Base-by-base conservation (phyloP, 92 coral and sea anemone species). In the Montipora capitata region DNA sequence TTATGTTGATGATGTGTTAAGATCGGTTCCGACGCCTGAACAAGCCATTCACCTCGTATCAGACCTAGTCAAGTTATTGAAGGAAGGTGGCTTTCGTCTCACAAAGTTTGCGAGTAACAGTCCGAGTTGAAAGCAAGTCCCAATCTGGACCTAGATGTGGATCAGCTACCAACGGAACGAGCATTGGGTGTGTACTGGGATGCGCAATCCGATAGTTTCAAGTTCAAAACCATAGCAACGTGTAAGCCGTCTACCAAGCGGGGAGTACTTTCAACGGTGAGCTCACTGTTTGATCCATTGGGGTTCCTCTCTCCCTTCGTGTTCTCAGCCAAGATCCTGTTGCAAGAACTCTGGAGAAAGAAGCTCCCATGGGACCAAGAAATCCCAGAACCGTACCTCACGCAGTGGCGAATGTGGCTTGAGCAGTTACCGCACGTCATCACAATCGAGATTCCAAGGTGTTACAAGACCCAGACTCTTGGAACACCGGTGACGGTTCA, bases 31-130 rank as follows among this genome's bases (percentile, higher is more conserved):
- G 15, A 78, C 58, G 1, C 72, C 49, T 0, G 79, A 78, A 44
- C 45, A 84, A 43, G 93, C 95, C 8, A 61, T 79, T 40, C 10
- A 18, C 11, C 57, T 89, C 11, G 86, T 81, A 8, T 39, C 71
- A 13, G 76, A 77, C 2, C 81, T 85, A 9, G 74, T 59, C 38
- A 78, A 81, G 6, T 72, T 93, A 83, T 70, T 85, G 49, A 66
- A 72, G 69, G 89, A 93, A 82, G 96, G 96, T 65, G 96, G 94
- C n/a, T 90, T 93, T 64, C 89, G 78, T 10, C 84, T 90, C 3
- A 93, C 96, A 7, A 93, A 93, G 82, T 93, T 89, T 39, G 72
- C 85, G 4, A 89, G 96, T 81, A 89, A 89, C 77, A 41, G 85
- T 10, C 84, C 0, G 42, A 85, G n/a, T 88, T 68, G 40, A 66